Percentiles rank a stretch among this genome's conserved stretches.
Evolutionary conservation across 2,888 invertebrate genomes (phyloP).

Genomic region (Allolobophora icterica): DNA sequence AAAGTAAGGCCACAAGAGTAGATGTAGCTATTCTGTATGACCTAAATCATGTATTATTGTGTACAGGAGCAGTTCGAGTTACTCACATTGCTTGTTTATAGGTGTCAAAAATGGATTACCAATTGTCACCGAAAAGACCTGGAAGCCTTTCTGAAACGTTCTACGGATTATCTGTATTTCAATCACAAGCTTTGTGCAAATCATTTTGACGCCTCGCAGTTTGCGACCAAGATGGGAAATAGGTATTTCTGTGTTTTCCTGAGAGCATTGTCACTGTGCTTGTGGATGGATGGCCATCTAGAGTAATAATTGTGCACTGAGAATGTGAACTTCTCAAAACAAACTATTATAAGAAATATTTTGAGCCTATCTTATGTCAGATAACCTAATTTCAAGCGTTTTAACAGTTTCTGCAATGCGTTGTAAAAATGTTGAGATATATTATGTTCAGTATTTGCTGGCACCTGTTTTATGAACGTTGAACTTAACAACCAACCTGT

Average conservation of each 20-base stretch:
- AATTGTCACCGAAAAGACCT: not conserved
- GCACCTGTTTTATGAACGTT: no score
- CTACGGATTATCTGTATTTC: not conserved
- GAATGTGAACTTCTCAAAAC: not conserved
- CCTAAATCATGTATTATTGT: no score
- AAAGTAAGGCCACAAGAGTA: not conserved
- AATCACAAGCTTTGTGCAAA: constrained; percentile 11
- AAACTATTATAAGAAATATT: not conserved
- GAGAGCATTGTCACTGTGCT: not conserved
- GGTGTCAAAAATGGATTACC: constrained; percentile 11
- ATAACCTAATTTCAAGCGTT: not conserved
- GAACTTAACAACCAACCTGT: no score
- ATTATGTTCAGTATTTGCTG: no score
- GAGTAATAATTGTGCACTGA: not conserved
- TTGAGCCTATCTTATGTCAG: not conserved
- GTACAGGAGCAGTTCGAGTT: not conserved
- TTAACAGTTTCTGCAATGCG: not conserved
- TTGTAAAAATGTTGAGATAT: no score
- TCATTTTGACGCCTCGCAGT: not conserved
- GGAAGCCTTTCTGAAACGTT: not conserved
- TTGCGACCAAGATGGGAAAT: not conserved
- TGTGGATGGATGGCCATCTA: not conserved
- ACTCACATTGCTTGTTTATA: not conserved
- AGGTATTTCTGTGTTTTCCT: constrained; percentile 2
- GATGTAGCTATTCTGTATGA: not conserved